These are phyloP conservation scores for Watsonalla binaria DNA, from an alignment of 2,888 invertebrate genomes.

Conservation along the genomic window DNA sequence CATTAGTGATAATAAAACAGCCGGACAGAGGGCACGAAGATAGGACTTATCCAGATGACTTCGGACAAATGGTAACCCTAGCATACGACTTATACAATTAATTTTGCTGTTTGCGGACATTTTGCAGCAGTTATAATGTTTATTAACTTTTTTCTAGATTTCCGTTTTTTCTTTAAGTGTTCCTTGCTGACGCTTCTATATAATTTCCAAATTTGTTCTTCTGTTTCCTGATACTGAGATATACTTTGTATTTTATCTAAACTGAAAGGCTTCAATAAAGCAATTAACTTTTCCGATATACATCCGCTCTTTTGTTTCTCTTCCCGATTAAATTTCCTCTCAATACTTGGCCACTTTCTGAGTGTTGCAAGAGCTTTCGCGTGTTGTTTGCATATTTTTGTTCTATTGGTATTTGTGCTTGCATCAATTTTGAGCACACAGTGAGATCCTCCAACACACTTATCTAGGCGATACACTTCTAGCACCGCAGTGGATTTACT, in stretches of 20 bases:
- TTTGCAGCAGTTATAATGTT: too few relatives aligned
- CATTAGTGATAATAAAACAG: too few relatives aligned
- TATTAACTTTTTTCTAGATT: background rate
- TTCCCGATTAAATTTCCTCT: background rate
- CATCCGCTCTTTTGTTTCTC: background rate
- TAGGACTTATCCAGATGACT: too few relatives aligned
- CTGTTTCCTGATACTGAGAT: background rate
- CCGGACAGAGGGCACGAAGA: too few relatives aligned
- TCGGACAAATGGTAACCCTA: too few relatives aligned
- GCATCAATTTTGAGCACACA: background rate
- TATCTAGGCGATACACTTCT: background rate
- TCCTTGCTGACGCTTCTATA: background rate
- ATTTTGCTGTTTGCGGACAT: too few relatives aligned
- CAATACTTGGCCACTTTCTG: background rate
- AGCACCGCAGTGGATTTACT: background rate
- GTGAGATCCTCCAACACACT: background rate
- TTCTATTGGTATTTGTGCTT: background rate
- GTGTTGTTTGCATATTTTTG: background rate
- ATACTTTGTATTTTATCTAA: slow-evolving; percentile 1
- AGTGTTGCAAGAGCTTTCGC: background rate
- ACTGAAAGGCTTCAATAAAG: background rate
- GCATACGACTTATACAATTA: too few relatives aligned
- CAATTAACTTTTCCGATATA: background rate
- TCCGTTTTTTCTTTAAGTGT: background rate
- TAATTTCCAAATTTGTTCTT: background rate